Percentiles rank a stretch among this genome's conserved stretches.
phyloP scores from a whole-genome alignment of 2,797 vertebrate species.

The Manis javanica region DNA sequence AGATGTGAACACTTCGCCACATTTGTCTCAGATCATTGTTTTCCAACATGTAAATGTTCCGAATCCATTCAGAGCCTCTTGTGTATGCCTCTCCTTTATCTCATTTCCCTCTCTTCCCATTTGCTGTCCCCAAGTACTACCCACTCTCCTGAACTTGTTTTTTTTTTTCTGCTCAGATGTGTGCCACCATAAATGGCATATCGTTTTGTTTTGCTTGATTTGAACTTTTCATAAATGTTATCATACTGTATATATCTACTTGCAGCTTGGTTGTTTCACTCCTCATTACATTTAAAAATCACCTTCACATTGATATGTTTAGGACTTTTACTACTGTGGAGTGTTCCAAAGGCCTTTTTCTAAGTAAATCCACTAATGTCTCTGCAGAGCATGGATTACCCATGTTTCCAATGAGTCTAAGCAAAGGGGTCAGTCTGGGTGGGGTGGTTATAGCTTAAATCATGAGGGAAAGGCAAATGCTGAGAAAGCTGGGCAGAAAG shows the following conservation, averaged over 20 bases:
- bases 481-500: background rate
- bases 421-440: background rate
- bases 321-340: background rate
- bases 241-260: background rate
- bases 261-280: background rate
- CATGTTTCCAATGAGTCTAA: background rate
- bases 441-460: background rate
- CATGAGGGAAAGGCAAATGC: background rate
- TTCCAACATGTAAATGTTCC: background rate
- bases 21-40: constrained; percentile 12
- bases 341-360: background rate
- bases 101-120: background rate
- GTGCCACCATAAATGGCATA: background rate
- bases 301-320: background rate
- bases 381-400: background rate
- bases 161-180: background rate
- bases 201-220: background rate
- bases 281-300: background rate
- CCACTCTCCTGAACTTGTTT: background rate
- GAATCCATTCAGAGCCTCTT: background rate
- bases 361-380: background rate
- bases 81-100: background rate
- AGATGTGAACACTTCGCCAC: background rate
- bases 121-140: background rate
- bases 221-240: background rate